Evolutionary conservation across 2,113 vertebrate species (phyloP).

Genomic region (Enhydra lutris): DNA sequence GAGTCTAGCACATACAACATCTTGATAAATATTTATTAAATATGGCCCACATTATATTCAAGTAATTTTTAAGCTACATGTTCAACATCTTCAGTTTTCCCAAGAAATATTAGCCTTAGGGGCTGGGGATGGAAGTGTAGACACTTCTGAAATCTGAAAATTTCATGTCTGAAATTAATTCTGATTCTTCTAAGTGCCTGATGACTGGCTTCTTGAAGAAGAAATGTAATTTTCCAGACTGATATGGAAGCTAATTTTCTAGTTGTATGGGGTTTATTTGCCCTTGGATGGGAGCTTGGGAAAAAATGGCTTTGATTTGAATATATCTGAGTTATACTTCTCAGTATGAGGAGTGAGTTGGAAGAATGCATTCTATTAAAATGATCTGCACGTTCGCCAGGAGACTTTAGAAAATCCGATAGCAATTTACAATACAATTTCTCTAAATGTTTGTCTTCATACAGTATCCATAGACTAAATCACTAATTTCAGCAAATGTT

Average conservation of each 20-base stretch:
- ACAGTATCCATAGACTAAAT: not conserved
- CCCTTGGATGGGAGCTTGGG: not conserved
- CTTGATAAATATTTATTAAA: not conserved
- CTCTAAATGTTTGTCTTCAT: not conserved
- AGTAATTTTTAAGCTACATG: not conserved
- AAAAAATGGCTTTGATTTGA: not conserved
- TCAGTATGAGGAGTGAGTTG: not conserved
- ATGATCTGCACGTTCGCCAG: not conserved
- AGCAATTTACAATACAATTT: not conserved
- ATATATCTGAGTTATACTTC: not conserved
- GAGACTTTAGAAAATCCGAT: not conserved
- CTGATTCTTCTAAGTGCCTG: not conserved
- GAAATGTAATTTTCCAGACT: not conserved
- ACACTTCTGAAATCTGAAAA: constrained; percentile 12
- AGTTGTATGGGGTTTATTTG: not conserved
- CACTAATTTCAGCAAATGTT: constrained; percentile 7
- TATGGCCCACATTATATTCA: not conserved
- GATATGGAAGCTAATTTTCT: not conserved
- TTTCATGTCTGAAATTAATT: not conserved
- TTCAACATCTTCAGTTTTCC: not conserved
- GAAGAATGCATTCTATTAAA: not conserved
- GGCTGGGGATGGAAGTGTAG: not conserved
- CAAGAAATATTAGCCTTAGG: not conserved
- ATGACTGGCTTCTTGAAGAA: not conserved
- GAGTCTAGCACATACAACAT: not conserved